Evolutionary conservation across 2,113 vertebrate species (phyloP), one percentile per base, ranked within the genome.

Genomic region (Hyperopisus bebe): DNA sequence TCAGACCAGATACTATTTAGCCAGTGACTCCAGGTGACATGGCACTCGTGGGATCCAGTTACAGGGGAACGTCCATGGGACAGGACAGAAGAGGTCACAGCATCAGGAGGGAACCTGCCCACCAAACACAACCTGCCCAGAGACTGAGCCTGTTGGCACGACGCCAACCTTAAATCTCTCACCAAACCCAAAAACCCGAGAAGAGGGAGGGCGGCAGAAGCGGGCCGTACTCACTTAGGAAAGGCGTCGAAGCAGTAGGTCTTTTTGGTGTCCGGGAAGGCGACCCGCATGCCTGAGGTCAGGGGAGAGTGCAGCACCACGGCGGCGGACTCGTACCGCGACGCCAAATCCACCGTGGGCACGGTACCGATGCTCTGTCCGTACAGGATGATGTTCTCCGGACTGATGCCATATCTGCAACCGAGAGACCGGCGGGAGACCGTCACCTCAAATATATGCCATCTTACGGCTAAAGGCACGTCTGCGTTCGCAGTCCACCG

Each of bases 201-300:
- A 9, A 51, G 13, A 7, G 13, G 4, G 10, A 15, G 10, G 10
- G 74, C 1, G 80, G 50, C 0, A 3, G 15, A 42, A 58, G 6
- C 24, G 3, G 2, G 35, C 9, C 31, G 3, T 51, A 94, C 97
- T 97, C 94, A 99, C 98, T 98, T 99, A 92, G 98, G 98, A 93
- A 99, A 99, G 44, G 97, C 98, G 39, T 99, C 98, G 0, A 99
- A 99, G 95, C 98, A 99, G 91, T 99, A 99, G 17, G 98, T 99
- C 95, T 99, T 99, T 96, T 97, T 99, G 88, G 98, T 99, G 89
- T 99, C 98, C 0, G 98, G 98, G 93, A 99, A 99, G 91, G 98
- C 98, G 5, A 99, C 98, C 77, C 98, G 95, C 98, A 99, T 99
- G 94, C 98, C 98, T 0, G 98, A 99, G 35, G 98, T 98, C 86